Evolutionary conservation across 2,113 vertebrate species (phyloP).

Genomic region (Pangasianodon hypophthalmus): DNA sequence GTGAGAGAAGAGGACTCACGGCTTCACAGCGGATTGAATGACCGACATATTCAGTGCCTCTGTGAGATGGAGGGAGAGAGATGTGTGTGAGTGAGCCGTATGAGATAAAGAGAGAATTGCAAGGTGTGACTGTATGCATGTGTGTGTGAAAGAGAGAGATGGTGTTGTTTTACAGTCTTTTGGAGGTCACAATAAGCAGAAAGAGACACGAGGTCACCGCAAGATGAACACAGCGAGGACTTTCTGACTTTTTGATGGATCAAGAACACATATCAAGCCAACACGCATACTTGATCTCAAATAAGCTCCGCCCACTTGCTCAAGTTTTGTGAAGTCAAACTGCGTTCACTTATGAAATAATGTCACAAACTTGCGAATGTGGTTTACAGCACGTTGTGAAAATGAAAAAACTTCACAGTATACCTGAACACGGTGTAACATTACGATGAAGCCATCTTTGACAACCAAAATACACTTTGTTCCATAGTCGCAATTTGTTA

Average conservation of each 20-base stretch:
- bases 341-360: background rate
- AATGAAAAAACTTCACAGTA: background rate
- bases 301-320: background rate
- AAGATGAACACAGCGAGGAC: background rate
- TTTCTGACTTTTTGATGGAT: background rate
- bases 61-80: constrained; percentile 32
- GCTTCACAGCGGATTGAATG: constrained; percentile 55
- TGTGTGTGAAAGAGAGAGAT: background rate
- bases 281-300: background rate
- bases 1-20: constrained; percentile 52
- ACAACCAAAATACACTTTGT: background rate
- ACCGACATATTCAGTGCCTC: constrained; percentile 41
- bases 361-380: background rate
- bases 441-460: background rate
- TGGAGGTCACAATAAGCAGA: constrained; percentile 37
- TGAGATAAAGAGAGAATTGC: constrained; percentile 28
- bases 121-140: constrained; percentile 40
- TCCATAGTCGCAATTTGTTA: background rate
- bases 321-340: background rate
- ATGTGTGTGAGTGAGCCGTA: constrained; percentile 21
- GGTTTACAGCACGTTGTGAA: background rate
- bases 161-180: constrained; percentile 41
- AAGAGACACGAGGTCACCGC: constrained; percentile 21
- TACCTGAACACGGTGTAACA: background rate
- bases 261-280: background rate